Base-by-base conservation (phyloP, 2,113 vertebrate genomes). In the Neomonachus schauinslandi region DNA sequence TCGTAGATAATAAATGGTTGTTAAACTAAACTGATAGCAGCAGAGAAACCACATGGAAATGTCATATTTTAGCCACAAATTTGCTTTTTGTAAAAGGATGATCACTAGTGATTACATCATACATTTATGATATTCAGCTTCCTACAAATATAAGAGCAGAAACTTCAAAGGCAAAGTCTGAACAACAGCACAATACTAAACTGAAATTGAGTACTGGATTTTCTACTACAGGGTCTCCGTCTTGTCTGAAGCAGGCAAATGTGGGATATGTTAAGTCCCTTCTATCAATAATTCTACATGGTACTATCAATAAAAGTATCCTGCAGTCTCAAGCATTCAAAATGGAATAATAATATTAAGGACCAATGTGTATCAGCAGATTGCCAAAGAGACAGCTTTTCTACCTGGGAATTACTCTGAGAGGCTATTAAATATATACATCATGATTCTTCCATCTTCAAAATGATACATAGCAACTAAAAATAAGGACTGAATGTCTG, bases 361-460 rank as follows among this genome's bases (percentile, higher is more conserved):
- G 84, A 69, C 65, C 19, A 87, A 42, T 89, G 42, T 51, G 26
- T 22, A 93, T 91, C 79, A 95, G 63, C 57, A 89, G 61, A 93
- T 95, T 93, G 21, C 74, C 89, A 94, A 97, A 61, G 82, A 91
- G 9, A 94, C 33, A 93, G 89, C 31, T 94, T 96, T 77, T 95
- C 49, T 89, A 91, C 31, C 39, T 82, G 51, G 22, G 12, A 93
- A 53, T 83, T 82, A 89, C 61, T 89, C 55, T 85, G 65, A 95
- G 4, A 97, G 28, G 16, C n/a, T 67, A 91, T 63, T 93, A 86
- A 95, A 95, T 95, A 88, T 89, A 96, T 21, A 57, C 49, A 89
- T 55, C 82, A 89, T 80, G 59, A 69, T 81, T 96, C 81, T 91
- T 89, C 61, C 65, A 94, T 46, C 39, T 96, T 22, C 65, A 46